Conservation (phyloP, 2,888 invertebrate species). For the Patella ulyssiponensis region DNA sequence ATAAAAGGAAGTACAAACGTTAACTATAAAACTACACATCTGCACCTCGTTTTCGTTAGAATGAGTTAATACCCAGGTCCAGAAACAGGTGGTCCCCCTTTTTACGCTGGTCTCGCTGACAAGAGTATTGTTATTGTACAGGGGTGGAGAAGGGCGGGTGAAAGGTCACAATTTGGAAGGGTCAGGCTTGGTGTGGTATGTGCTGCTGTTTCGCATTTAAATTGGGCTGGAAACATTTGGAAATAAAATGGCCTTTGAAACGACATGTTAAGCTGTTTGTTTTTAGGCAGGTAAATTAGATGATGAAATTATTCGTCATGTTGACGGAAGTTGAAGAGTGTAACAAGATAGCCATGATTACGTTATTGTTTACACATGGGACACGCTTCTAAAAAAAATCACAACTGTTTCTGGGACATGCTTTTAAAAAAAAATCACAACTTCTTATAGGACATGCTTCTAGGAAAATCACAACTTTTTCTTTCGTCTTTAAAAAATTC, state of each 20-base stretch:
- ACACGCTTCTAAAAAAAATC: no score
- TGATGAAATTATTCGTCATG: no score
- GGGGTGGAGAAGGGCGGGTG: not conserved
- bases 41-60: not conserved
- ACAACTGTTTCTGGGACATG: no score
- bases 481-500: no score
- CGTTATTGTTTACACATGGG: no score
- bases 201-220: not conserved
- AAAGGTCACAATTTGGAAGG: not conserved
- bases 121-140: not conserved
- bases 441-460: no score
- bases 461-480: no score
- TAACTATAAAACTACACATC: not conserved
- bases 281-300: not conserved
- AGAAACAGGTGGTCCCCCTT: not conserved
- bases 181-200: slow-evolving; percentile 5
- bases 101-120: not conserved
- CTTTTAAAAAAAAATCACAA: no score
- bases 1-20: not conserved
- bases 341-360: no score
- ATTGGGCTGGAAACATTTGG: not conserved
- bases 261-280: not conserved
- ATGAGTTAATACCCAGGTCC: not conserved
- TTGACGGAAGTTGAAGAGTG: no score
- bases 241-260: slow-evolving; percentile 10